phyloP scores from a whole-genome alignment of 2,888 invertebrate species.

The Diploptera punctata region DNA sequence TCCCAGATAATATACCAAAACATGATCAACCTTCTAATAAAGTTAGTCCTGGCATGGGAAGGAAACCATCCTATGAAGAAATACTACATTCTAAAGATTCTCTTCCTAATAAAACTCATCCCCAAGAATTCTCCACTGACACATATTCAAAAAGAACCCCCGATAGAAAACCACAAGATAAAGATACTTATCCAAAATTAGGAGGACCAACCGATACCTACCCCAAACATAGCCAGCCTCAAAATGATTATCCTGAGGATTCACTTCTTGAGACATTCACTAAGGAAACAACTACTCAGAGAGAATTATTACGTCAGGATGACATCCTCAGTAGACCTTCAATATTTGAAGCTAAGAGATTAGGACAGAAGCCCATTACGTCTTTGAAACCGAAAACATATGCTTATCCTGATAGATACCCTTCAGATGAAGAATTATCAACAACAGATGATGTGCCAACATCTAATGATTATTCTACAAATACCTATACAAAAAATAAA shows the following conservation, averaged over 20 bases:
- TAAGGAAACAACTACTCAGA: neutral
- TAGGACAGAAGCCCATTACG: neutral
- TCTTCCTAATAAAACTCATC: conserved; percentile 12
- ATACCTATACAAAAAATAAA: conserved; percentile 29
- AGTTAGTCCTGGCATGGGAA: neutral
- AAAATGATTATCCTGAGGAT: conserved; percentile 16
- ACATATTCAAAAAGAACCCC: neutral
- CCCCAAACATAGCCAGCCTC: neutral
- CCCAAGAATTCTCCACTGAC: neutral
- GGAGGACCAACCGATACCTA: neutral
- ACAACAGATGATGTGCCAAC: neutral
- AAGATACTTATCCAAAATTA: neutral
- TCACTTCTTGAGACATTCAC: neutral
- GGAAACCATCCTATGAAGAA: conserved; percentile 4
- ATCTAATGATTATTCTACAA: conserved; percentile 7
- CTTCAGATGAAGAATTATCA: neutral
- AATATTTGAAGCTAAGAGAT: conserved; percentile 53
- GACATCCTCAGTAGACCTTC: conserved; percentile 62
- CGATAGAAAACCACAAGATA: neutral
- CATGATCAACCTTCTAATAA: conserved; percentile 21
- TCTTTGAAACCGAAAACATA: neutral
- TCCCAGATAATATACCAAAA: neutral
- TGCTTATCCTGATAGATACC: neutral
- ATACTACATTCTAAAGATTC: conserved; percentile 24
- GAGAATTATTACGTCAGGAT: conserved; percentile 44